Evolutionary conservation across 1,140 invertebrate species (phyloP).

Genomic region (Eumeta japonica): DNA sequence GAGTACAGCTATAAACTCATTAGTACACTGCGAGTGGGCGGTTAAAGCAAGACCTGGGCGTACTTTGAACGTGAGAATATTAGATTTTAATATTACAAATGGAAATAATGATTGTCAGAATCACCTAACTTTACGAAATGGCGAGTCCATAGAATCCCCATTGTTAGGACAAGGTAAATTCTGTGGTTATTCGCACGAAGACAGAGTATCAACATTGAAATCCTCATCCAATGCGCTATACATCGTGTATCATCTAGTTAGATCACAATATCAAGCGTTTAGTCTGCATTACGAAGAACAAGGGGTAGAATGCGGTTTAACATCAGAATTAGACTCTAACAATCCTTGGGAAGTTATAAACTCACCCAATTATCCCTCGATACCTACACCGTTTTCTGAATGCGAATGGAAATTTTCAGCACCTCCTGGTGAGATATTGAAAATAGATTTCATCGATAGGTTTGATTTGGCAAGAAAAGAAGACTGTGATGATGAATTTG

Average conservation of each 20-base stretch:
- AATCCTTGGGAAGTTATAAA: constrained; percentile 58
- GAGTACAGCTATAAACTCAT: too few species aligned
- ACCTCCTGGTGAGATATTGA: constrained; percentile 66
- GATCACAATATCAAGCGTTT: constrained; percentile 50
- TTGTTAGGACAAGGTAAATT: constrained; percentile 72
- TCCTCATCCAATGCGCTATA: neutral
- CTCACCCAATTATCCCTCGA: constrained; percentile 77
- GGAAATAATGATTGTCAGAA: constrained; percentile 57
- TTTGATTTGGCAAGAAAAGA: constrained; percentile 65
- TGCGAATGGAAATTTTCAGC: constrained; percentile 77
- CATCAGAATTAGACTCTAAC: constrained; percentile 41
- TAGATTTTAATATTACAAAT: constrained; percentile 59
- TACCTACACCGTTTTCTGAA: constrained; percentile 73
- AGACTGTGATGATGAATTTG: constrained; percentile 67
- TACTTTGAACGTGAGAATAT: constrained; percentile 66
- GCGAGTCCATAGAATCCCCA: constrained; percentile 67
- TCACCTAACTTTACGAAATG: constrained; percentile 70
- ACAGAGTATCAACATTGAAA: constrained; percentile 23
- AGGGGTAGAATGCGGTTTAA: constrained; percentile 63
- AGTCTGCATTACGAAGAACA: constrained; percentile 61
- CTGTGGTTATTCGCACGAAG: constrained; percentile 62
- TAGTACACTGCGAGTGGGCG: constrained; percentile 69
- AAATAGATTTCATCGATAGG: constrained; percentile 71
- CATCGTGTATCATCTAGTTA: neutral
- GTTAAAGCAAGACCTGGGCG: constrained; percentile 69